phyloP scores from a whole-genome alignment of 2,888 invertebrate genomes.

The Parnassius glacialis region DNA sequence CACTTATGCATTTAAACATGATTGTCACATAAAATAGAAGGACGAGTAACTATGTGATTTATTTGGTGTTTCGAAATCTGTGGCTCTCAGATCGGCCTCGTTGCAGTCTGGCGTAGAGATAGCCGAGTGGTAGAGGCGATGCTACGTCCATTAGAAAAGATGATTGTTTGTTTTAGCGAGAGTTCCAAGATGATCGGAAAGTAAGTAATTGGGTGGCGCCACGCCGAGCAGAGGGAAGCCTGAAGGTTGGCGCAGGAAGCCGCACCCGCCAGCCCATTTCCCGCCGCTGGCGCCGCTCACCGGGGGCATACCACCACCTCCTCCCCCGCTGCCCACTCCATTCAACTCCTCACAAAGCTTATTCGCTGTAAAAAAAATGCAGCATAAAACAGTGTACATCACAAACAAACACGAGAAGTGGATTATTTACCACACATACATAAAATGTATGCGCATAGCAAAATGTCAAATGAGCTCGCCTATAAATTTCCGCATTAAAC shows the following conservation, averaged over 20 bases:
- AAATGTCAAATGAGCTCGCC: slow-evolving; percentile 18
- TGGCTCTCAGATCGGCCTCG: slow-evolving; percentile 12
- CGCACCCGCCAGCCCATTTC: slow-evolving; percentile 83
- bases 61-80: slow-evolving; percentile 8
- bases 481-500: slow-evolving; percentile 23
- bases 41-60: slow-evolving; percentile 12
- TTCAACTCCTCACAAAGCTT: slow-evolving; percentile 73
- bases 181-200: slow-evolving; percentile 83
- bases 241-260: slow-evolving; percentile 82
- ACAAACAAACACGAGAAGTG: background rate
- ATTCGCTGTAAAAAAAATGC: slow-evolving; percentile 53
- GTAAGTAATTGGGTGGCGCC: slow-evolving; percentile 81
- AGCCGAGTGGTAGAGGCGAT: slow-evolving; percentile 21
- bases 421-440: slow-evolving; percentile 7
- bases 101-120: slow-evolving; percentile 7
- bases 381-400: background rate
- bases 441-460: background rate
- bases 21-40: slow-evolving; percentile 22
- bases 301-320: slow-evolving; percentile 59
- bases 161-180: slow-evolving; percentile 83
- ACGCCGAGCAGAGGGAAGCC: slow-evolving; percentile 82
- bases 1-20: slow-evolving; percentile 9
- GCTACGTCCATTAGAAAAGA: slow-evolving; percentile 80
- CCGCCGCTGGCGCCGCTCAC: slow-evolving; percentile 65
- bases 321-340: slow-evolving; percentile 64